A percentile compares a stretch with the other conserved stretches of the same genome.
Evolutionary conservation across 2,888 invertebrate genomes (phyloP).

Genomic region (Tupiocoris notatus): DNA sequence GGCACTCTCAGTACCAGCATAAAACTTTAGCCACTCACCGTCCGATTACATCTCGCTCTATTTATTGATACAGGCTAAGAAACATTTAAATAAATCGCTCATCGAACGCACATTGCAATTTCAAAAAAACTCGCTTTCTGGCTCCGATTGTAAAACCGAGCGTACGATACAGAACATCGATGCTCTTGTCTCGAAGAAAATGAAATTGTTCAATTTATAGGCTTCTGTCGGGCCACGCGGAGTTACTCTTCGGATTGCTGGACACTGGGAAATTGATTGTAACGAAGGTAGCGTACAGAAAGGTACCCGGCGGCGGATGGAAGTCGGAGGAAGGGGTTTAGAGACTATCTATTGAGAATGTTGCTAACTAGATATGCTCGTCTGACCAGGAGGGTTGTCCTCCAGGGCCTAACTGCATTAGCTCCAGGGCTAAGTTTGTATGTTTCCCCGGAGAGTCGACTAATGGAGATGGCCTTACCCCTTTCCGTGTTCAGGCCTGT

Average conservation of each 20-base stretch:
- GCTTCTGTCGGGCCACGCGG: not conserved
- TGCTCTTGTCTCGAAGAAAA: not conserved
- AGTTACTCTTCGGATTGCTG: not conserved
- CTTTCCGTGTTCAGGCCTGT: too few relatives aligned
- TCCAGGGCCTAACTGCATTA: constrained; percentile 38
- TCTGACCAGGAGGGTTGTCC: constrained; percentile 34
- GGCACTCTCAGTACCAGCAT: too few relatives aligned
- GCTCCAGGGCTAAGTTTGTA: constrained; percentile 35
- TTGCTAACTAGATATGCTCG: constrained; percentile 40
- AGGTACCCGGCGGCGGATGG: not conserved
- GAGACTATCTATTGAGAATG: constrained; percentile 39
- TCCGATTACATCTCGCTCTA: too few relatives aligned
- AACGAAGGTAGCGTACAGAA: constrained; percentile 20
- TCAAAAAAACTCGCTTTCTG: too few relatives aligned
- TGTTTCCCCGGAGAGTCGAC: constrained; percentile 39
- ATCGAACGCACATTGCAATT: too few relatives aligned
- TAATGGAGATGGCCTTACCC: constrained; percentile 31
- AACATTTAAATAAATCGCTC: too few relatives aligned
- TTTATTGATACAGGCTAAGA: too few relatives aligned
- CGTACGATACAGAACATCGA: not conserved
- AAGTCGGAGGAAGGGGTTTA: not conserved
- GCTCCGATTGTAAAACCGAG: too few relatives aligned
- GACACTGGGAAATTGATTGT: constrained; percentile 16
- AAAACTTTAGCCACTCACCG: too few relatives aligned
- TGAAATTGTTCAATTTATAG: not conserved